Percentiles rank a stretch among this genome's conserved stretches.
phyloP scores from a whole-genome alignment of 1,140 invertebrate genomes.

The Dryas iulia region DNA sequence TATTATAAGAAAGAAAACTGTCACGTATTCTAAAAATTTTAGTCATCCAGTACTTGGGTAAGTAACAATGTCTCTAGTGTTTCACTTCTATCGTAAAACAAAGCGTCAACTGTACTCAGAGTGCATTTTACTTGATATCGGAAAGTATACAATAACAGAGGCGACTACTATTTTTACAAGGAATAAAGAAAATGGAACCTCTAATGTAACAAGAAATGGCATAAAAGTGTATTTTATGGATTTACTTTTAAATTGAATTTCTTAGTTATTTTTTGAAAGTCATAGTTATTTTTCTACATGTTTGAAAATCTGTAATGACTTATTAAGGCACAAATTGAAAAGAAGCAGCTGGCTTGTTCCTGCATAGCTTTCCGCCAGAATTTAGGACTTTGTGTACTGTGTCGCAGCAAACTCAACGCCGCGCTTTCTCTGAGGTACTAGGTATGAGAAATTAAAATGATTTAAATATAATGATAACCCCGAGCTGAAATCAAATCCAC shows the following conservation, averaged over 20 bases:
- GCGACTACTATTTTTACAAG: constrained; percentile 10
- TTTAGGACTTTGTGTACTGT: too few relatives aligned
- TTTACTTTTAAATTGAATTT: background rate
- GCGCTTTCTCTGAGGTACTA: too few relatives aligned
- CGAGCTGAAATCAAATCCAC: too few relatives aligned
- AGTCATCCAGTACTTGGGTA: background rate
- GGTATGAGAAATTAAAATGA: too few relatives aligned
- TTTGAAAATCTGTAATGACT: too few relatives aligned
- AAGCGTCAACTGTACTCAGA: background rate
- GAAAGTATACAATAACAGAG: constrained; percentile 17
- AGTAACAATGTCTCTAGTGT: constrained; percentile 14
- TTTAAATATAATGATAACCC: too few relatives aligned
- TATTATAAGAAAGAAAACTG: background rate
- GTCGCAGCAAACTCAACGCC: too few relatives aligned
- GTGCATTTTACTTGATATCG: constrained; percentile 23
- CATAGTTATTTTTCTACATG: background rate
- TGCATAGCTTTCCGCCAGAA: too few relatives aligned
- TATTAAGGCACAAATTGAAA: too few relatives aligned
- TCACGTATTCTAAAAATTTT: constrained; percentile 9
- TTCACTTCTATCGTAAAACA: constrained; percentile 15
- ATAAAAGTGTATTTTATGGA: background rate
- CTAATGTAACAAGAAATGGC: background rate
- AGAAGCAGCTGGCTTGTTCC: too few relatives aligned
- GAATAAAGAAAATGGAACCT: background rate
- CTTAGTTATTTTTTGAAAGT: too few relatives aligned